Percentiles rank a stretch among this genome's conserved stretches.
These are phyloP conservation scores for Chamaetylas fuelleborni DNA, from an alignment of 2,113 vertebrate species.

Conservation along the genomic window DNA sequence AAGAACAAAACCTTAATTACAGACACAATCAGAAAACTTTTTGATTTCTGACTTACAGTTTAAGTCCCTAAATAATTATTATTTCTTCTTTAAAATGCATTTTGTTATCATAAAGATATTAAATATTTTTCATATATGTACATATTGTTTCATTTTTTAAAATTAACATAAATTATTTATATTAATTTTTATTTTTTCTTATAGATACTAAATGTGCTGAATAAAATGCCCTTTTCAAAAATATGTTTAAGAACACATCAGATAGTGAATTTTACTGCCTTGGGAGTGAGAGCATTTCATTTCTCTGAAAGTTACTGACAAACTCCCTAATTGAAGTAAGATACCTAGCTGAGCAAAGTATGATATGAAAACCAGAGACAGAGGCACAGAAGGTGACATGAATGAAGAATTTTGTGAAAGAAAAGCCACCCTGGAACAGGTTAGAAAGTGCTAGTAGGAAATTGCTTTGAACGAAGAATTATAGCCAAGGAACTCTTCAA, in stretches of 20 bases:
- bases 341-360: neutral
- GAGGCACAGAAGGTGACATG: neutral
- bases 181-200: neutral
- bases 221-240: neutral
- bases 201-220: neutral
- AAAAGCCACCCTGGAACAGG: neutral
- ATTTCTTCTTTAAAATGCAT: neutral
- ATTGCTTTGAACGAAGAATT: neutral
- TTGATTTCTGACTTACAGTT: neutral
- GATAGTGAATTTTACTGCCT: neutral
- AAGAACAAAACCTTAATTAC: neutral
- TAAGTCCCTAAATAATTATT: neutral
- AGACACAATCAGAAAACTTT: neutral
- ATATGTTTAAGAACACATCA: neutral
- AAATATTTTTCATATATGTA: neutral
- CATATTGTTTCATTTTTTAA: neutral
- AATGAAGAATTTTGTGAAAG: neutral
- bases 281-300: fast-evolving
- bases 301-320: neutral
- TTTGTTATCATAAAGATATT: fast-evolving
- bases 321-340: neutral
- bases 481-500: neutral
- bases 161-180: fast-evolving
- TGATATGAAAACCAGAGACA: neutral
- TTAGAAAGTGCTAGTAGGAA: neutral